phyloP scores from a whole-genome alignment of 2,888 invertebrate genomes.

The Ptychoptera albimana region DNA sequence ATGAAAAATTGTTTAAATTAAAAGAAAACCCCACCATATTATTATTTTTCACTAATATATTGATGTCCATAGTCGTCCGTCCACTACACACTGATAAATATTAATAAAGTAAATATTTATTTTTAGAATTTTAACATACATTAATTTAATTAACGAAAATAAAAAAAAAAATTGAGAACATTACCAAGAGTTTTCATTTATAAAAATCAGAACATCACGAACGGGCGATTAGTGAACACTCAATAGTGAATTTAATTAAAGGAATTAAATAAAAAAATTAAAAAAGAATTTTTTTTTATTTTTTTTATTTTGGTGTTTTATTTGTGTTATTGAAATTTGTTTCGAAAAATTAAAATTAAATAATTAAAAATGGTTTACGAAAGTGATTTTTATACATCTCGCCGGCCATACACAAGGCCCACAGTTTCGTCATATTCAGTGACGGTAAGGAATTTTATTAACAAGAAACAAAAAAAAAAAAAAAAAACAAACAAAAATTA shows the following conservation, averaged over 20 bases:
- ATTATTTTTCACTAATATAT: too few relatives aligned
- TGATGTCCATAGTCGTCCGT: too few relatives aligned
- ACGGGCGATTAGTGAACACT: conserved; percentile 27
- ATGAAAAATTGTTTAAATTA: too few relatives aligned
- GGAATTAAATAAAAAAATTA: conserved; percentile 8
- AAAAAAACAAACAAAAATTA: background rate
- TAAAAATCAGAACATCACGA: conserved; percentile 26
- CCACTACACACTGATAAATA: too few relatives aligned
- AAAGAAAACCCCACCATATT: too few relatives aligned
- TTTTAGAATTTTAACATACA: too few relatives aligned
- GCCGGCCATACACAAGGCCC: conserved; percentile 65
- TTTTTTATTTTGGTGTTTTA: conserved; percentile 8
- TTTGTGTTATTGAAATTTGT: conserved; percentile 12
- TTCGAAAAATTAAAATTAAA: conserved; percentile 8
- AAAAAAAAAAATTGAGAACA: too few relatives aligned
- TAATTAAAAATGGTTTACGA: conserved; percentile 65
- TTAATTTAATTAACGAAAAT: too few relatives aligned
- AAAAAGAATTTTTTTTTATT: background rate
- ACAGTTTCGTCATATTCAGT: conserved; percentile 54
- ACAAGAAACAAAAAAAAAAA: background rate
- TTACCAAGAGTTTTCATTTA: too few relatives aligned
- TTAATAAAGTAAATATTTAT: too few relatives aligned
- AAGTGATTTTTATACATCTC: conserved; percentile 81
- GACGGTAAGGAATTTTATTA: conserved; percentile 50
- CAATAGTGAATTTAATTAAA: conserved; percentile 8